Conservation (phyloP, 2,888 invertebrate genomes). For the Adineta ricciae region DNA sequence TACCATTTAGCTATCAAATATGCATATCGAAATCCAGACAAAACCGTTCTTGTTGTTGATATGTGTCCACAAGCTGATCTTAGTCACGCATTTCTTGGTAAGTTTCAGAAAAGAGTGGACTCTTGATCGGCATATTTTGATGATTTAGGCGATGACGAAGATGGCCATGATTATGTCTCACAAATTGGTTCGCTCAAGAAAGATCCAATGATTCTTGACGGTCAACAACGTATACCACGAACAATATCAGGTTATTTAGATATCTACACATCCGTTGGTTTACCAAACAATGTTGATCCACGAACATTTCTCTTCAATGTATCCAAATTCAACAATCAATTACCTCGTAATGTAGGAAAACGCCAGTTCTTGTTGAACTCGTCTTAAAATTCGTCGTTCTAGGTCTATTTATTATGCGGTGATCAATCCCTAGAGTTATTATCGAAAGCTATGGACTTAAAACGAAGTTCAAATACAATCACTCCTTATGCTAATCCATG, state of each 20-base stretch:
- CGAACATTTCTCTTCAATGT: slow-evolving; percentile 32
- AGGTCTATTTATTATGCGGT: slow-evolving; percentile 32
- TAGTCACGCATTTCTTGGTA: slow-evolving; percentile 32
- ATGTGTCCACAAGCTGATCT: slow-evolving; percentile 34
- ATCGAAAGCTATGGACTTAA: slow-evolving; percentile 26
- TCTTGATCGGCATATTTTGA: not conserved
- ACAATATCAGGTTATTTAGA: slow-evolving; percentile 32
- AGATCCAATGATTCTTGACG: slow-evolving; percentile 24
- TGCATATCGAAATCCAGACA: slow-evolving; percentile 30
- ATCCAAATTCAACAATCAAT: slow-evolving; percentile 27
- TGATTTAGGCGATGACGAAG: slow-evolving; percentile 22
- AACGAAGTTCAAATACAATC: slow-evolving; percentile 14
- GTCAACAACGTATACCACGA: slow-evolving; percentile 28
- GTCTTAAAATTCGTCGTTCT: no score
- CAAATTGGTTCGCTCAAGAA: slow-evolving; percentile 29
- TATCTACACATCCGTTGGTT: slow-evolving; percentile 25
- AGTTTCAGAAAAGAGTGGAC: not conserved
- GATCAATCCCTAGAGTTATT: slow-evolving; percentile 31
- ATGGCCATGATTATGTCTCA: slow-evolving; percentile 26
- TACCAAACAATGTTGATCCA: slow-evolving; percentile 29
- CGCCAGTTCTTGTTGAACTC: no score
- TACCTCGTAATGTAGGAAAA: slow-evolving; percentile 24
- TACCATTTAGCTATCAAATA: slow-evolving; percentile 34
- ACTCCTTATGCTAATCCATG: slow-evolving; percentile 7
- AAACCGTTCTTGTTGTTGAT: slow-evolving; percentile 30